Evolutionary conservation across 2,113 vertebrate species (phyloP).

Genomic region (Eurypyga helias): DNA sequence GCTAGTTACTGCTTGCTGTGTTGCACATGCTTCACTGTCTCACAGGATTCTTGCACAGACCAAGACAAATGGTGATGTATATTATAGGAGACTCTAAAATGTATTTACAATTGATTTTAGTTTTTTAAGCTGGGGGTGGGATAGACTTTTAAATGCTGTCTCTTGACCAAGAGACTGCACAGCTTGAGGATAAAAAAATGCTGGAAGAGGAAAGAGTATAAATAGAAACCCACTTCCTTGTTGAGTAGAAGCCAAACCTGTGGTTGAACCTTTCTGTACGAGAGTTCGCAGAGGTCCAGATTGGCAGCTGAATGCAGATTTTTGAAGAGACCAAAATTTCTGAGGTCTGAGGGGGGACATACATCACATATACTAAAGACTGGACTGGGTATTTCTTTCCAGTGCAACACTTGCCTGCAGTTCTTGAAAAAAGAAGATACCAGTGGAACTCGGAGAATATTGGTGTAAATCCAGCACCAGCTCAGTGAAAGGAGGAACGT

Average conservation of each 20-base stretch:
- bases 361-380: background rate
- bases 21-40: background rate
- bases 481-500: background rate
- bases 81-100: background rate
- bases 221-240: conserved; percentile 66
- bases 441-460: background rate
- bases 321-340: background rate
- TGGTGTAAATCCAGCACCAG: background rate
- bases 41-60: background rate
- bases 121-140: background rate
- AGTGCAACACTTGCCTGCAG: background rate
- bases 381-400: background rate
- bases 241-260: conserved; percentile 53
- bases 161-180: conserved; percentile 7
- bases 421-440: conserved; percentile 3
- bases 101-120: background rate
- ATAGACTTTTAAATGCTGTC: background rate
- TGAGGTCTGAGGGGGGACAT: background rate
- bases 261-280: conserved; percentile 6
- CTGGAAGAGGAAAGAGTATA: conserved; percentile 64
- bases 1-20: background rate
- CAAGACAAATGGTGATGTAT: background rate
- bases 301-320: background rate
- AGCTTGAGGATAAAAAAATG: conserved; percentile 42
- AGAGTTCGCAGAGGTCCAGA: background rate